A percentile compares a stretch with the other conserved stretches of the same genome.
Conservation (phyloP, 2,888 invertebrate genomes). For the Auanema sp. region DNA sequence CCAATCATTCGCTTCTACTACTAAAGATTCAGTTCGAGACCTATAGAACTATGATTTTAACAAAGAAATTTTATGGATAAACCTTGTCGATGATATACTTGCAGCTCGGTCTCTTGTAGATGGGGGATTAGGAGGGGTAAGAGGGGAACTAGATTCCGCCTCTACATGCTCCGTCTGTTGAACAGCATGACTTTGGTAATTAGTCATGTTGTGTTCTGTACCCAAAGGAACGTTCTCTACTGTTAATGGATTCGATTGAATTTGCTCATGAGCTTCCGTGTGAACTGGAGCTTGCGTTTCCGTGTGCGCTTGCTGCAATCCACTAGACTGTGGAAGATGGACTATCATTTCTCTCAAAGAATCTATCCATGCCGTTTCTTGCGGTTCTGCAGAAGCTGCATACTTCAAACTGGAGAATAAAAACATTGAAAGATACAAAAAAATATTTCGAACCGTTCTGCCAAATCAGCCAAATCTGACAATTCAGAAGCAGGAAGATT, state of each 20-base stretch:
- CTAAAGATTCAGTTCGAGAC: conserved; percentile 19
- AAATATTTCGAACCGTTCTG: conserved; percentile 33
- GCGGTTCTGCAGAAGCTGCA: conserved; percentile 27
- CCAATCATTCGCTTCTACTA: conserved; percentile 41
- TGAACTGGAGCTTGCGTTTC: not conserved
- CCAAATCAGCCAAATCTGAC: conserved; percentile 44
- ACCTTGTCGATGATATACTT: not conserved
- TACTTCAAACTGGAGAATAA: conserved; percentile 19
- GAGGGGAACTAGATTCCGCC: conserved; percentile 5
- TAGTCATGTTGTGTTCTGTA: not conserved
- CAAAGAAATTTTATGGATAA: not conserved
- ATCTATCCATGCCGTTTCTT: conserved; percentile 39
- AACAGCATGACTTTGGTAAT: not conserved
- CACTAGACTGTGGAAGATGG: conserved; percentile 6
- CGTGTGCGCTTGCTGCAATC: conserved; percentile 1
- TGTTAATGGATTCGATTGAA: not conserved
- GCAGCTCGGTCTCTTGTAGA: not conserved
- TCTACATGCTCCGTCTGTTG: not conserved
- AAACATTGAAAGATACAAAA: not conserved
- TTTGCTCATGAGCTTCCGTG: not conserved
- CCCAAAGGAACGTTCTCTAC: not conserved
- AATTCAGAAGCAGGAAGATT: conserved; percentile 26
- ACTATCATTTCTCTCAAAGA: conserved; percentile 26
- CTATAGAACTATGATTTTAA: conserved; percentile 4
- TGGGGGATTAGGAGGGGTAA: not conserved